Evolutionary conservation across 2,797 vertebrate genomes (phyloP), one percentile per base, ranked within the genome.

Genomic region (Hippoglossus hippoglossus): DNA sequence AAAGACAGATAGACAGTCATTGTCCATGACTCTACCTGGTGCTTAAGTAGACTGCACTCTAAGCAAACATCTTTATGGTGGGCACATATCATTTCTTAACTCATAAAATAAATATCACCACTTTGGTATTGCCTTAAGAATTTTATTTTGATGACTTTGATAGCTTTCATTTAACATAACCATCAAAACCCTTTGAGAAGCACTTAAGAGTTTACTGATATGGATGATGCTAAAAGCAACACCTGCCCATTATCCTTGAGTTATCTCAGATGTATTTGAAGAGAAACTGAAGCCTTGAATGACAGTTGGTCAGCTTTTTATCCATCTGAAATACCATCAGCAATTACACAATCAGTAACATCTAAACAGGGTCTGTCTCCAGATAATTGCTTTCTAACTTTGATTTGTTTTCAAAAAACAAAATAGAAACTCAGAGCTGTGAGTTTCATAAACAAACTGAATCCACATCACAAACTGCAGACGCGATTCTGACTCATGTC

Each of bases 401-500:
- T 11, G 10, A 11, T 41, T 3, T 13, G 13, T 41, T 41, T 11
- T 3, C 4, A 41, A 15, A 11, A 41, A 41, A 15, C 10, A 41
- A 41, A 41, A 15, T 11, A 13, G 2, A 41, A 15, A 41, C 13
- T 41, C 13, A 16, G 6, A 51, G 6, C 26, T 11, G 4, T 18
- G 36, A 24, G 25, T 58, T 34, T n/a, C 6, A 49, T 19, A 13
- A 39, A 18, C 44, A 46, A 19, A 19, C 15, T 46, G 16, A 46
- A 71, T 67, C 57, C 12, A 73, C 49, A 16, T 56, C 67, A 63
- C 26, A 68, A 56, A 71, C 56, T 49, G 44, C 12, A 53, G 55
- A 36, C 3, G 4, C 15, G 16, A 18, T 36, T 69, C 46, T 61
- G 65, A 55, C 39, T 72, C 49, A 5, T 25, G 21, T 47, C 0